A percentile compares a stretch with the other conserved stretches of the same genome.
Evolutionary conservation across 2,113 vertebrate species (phyloP).

Genomic region (Aegotheles bennettii): DNA sequence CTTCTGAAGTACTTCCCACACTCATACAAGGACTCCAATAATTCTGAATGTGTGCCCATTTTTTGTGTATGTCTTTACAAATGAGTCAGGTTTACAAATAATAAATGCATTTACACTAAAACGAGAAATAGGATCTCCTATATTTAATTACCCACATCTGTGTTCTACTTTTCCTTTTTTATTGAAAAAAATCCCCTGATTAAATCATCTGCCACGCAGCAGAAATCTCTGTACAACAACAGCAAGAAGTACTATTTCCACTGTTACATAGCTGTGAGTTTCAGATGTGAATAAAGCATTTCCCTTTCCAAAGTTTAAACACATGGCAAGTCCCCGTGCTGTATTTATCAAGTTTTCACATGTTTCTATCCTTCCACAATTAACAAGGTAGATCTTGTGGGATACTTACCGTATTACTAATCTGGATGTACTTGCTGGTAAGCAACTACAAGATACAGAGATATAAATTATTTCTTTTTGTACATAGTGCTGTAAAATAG

Average conservation of each 20-base stretch:
- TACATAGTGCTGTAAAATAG: neutral
- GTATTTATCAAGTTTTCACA: slow-evolving; percentile 2
- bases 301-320: neutral
- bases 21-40: neutral
- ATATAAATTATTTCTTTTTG: neutral
- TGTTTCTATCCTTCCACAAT: neutral
- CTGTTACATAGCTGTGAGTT: neutral
- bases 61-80: neutral
- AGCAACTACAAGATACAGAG: fast-evolving
- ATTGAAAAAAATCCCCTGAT: neutral
- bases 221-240: neutral
- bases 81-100: slow-evolving; percentile 31
- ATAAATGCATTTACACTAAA: slow-evolving; percentile 14
- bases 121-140: neutral
- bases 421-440: neutral
- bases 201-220: neutral
- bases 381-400: neutral
- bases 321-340: neutral
- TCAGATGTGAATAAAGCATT: neutral
- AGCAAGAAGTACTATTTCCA: neutral
- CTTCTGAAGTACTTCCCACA: neutral
- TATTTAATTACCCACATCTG: neutral
- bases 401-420: neutral
- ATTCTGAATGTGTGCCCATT: neutral
- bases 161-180: slow-evolving; percentile 6